A percentile compares a stretch with the other conserved stretches of the same genome.
These are phyloP conservation scores for Coturnix japonica DNA, from an alignment of 2,113 vertebrate species.

Conservation along the genomic window DNA sequence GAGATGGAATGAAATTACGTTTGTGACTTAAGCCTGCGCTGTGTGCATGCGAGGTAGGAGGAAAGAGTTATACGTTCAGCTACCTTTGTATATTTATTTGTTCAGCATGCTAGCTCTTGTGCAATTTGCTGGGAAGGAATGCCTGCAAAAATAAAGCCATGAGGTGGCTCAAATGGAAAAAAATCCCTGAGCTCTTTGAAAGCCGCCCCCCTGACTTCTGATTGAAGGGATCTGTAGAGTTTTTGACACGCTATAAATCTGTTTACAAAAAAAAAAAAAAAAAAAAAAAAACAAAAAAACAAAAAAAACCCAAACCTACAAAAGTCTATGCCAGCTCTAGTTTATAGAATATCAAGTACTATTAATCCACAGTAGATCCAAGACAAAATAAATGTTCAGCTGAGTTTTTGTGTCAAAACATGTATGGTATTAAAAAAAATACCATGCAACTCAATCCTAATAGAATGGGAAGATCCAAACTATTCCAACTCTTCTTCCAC, in stretches of 20 bases:
- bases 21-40: background rate
- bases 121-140: conserved; percentile 64
- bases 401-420: conserved; percentile 56
- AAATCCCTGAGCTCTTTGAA: conserved; percentile 51
- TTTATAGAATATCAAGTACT: conserved; percentile 59
- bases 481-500: conserved; percentile 26
- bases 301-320: background rate
- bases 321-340: conserved; percentile 31
- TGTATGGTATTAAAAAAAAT: conserved; percentile 55
- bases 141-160: conserved; percentile 8
- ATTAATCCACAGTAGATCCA: conserved; percentile 49
- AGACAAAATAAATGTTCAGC: conserved; percentile 46
- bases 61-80: conserved; percentile 30
- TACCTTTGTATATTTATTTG: conserved; percentile 56
- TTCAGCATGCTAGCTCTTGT: conserved; percentile 57
- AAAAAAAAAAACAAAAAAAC: background rate
- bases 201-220: conserved; percentile 24
- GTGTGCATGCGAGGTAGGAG: background rate
- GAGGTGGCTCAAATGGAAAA: conserved; percentile 19
- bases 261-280: conserved; percentile 38
- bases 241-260: conserved; percentile 49
- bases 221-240: background rate
- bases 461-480: conserved; percentile 18
- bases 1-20: background rate
- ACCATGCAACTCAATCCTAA: conserved; percentile 5